Evolutionary conservation across 2,888 invertebrate genomes (phyloP), one percentile per base, ranked within the genome.

Genomic region (Drosophila helvetica): DNA sequence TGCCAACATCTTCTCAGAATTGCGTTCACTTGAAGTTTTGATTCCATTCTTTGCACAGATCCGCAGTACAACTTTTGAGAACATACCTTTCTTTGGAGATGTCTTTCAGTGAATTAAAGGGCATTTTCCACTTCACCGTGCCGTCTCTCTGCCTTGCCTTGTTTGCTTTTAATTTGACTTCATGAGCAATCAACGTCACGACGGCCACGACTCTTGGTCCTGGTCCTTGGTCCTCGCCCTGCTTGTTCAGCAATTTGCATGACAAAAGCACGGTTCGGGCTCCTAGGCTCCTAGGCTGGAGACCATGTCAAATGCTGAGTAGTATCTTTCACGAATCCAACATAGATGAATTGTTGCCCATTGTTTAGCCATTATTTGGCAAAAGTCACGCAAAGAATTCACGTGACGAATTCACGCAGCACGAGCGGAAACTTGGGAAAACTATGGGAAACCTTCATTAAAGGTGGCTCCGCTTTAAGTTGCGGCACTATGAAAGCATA

Each of bases 241-340:
- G 73, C 79, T 84, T 75, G 85, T 79, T 84, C 59, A 77, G 71
- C 76, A 74, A 88, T 86, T 86, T 86, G 86, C 86, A 86, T 86
- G 86, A 88, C 85, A 87, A 88, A 86, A 80, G 89, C 82, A 72
- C 68, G 67, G 68, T 78, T 67, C 55, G 27, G 48, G 15, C 38
- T 38, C 38, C 15, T 30, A 10, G 30, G 38, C 15, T n/a, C 2
- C 17, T 43, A 19, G 22, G 43, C 54, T 18, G 45, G 47, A 30
- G 43, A 53, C 25, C 38, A 47, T 27, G 68, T 57, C 58, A 69
- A 68, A 38, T 59, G 59, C 52, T 30, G 59, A 59, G 57, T 63
- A 54, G 57, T 63, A 57, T 71, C 71, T 58, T 65, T 52, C 54
- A 45, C 18, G 19, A 33, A 30, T 19, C 30, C 38, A 6, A 38